Base-by-base conservation (phyloP, 2,797 vertebrate genomes). In the Taeniopygia guttata region DNA sequence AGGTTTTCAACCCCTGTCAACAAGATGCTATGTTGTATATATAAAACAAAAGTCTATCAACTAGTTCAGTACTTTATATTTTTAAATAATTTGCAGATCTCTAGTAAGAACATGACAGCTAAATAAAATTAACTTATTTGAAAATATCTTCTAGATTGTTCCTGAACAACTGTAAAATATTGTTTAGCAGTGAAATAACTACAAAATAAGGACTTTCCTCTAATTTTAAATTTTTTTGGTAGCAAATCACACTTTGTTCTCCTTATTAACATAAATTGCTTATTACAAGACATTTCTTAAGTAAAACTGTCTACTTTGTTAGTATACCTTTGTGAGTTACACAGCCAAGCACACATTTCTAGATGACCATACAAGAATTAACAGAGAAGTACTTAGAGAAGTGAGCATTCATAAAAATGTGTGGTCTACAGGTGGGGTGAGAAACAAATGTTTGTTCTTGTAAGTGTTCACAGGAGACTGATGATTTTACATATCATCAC, bases 1-100 rank as follows among this genome's bases (percentile, higher is more conserved):
- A 63, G 11, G 15, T 43, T 55, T 73, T 84, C 16, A 40, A 11
- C 2, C 1, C 7, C 7, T 10, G 13, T 22, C 8, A 23, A 6
- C 2, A 1, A 22, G 11, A 60, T 17, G 2, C 1, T 56, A 38
- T 3, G 9, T 21, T 49, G 18, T 7, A 26, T 16, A 5, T 23
- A 46, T 46, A 58, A 84, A 48, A 2, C 5, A 42, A 59, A 73
- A 34, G 2, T 43, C 14, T 40, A 20, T 34, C 27, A 67, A 23
- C 12, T 21, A 18, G 27, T 68, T 63, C 36, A 40, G 6, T 34
- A 43, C 23, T 87, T 81, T 14, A 51, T 3, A n/a, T 84, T 84
- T 46, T 22, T 1, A 34, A 52, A 78, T 45, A 58, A 49, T 74
- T 72, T 77, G 7, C 8, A 66, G 21, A 62, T 10, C 7, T n/a